phyloP scores from a whole-genome alignment of 2,797 vertebrate genomes.

The Phrynocephalus guinanensis region DNA sequence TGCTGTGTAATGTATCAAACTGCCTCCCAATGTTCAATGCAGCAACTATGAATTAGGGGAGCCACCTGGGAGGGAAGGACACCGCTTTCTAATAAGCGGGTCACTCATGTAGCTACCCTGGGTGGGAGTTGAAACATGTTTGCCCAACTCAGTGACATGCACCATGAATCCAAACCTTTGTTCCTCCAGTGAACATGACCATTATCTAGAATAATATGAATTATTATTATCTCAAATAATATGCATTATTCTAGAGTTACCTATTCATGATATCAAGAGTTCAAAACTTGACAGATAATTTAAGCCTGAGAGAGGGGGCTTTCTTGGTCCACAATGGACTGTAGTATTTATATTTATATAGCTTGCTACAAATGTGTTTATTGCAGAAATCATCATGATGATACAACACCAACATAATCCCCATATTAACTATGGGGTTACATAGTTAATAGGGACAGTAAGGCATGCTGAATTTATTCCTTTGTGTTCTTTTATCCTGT shows the following conservation, averaged over 20 bases:
- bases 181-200: background rate
- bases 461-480: background rate
- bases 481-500: background rate
- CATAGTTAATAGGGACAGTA: background rate
- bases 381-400: background rate
- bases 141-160: no score
- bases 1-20: no score
- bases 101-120: no score
- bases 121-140: no score
- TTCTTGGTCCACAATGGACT: no score
- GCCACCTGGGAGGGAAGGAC: no score
- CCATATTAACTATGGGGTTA: background rate
- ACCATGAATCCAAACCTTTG: background rate
- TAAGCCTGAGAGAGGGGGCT: no score
- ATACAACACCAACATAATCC: background rate
- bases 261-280: background rate
- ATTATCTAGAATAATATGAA: no score
- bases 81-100: no score
- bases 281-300: background rate
- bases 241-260: background rate
- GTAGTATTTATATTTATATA: background rate
- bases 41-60: no score
- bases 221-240: background rate
- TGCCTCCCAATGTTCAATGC: no score
- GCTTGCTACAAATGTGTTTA: background rate